Evolutionary conservation across 2,888 invertebrate genomes (phyloP).

Genomic region (Branchipolynoe longqiensis): DNA sequence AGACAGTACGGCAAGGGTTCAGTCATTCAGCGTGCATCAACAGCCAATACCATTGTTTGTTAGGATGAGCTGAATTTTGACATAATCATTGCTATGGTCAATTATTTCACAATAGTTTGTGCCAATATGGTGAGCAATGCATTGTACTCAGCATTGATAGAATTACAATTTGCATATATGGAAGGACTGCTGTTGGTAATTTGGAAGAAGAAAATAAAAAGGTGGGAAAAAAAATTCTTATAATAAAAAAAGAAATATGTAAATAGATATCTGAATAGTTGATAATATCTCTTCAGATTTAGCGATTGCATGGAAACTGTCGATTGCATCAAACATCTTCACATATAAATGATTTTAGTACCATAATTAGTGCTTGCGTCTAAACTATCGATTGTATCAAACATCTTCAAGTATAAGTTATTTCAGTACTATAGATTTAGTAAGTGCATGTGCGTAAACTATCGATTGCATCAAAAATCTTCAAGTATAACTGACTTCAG

Average conservation of each 20-base stretch:
- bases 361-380: too few species aligned
- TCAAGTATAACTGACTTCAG: neutral
- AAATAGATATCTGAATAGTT: too few species aligned
- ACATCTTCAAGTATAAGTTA: too few species aligned
- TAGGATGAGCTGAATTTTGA: neutral
- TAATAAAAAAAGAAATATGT: too few species aligned
- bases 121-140: neutral
- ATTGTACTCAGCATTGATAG: neutral
- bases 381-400: too few species aligned
- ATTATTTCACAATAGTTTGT: neutral
- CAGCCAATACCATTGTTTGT: constrained; percentile 23
- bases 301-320: too few species aligned
- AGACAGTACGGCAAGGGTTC: neutral
- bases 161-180: neutral
- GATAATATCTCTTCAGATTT: too few species aligned
- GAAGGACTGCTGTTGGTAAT: neutral
- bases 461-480: neutral
- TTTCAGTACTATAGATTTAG: neutral
- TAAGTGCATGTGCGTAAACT: neutral
- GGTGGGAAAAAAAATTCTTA: too few species aligned
- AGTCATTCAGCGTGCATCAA: constrained; percentile 4
- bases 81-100: constrained; percentile 40
- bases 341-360: too few species aligned
- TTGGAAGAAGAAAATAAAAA: too few species aligned
- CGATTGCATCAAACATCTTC: too few species aligned